Percentiles rank a stretch among this genome's conserved stretches.
Conservation (phyloP, 2,797 vertebrate genomes). For the Arctocebus calabarensis region DNA sequence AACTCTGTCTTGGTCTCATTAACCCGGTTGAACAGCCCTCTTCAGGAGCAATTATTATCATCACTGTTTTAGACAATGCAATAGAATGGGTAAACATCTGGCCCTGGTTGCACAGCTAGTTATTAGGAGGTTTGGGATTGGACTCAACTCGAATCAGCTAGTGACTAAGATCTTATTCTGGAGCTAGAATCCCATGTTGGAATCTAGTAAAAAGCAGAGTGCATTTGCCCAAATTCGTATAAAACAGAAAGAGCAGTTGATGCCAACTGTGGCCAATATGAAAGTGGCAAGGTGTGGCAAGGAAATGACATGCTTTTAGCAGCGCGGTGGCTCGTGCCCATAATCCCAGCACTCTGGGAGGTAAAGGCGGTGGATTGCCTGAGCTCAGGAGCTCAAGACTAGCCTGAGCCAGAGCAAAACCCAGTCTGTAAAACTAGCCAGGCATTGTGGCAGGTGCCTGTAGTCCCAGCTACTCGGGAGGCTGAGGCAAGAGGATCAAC, state of each 20-base stretch:
- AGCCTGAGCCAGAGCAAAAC: too few relatives aligned
- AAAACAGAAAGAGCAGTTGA: neutral
- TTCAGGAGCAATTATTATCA: neutral
- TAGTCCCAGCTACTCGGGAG: too few relatives aligned
- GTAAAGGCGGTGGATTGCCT: too few relatives aligned
- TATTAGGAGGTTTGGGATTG: neutral
- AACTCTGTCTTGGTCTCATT: neutral
- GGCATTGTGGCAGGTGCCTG: too few relatives aligned
- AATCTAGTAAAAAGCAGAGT: neutral
- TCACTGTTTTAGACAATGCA: neutral
- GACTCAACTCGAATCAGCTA: neutral
- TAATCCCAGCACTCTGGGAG: too few relatives aligned
- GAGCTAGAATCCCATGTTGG: neutral
- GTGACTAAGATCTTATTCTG: neutral
- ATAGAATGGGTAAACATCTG: neutral
- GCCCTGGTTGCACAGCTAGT: neutral
- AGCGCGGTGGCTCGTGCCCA: too few relatives aligned
- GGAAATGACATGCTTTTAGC: neutral
- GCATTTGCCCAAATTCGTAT: neutral
- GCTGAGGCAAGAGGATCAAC: too few relatives aligned
- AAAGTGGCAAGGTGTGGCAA: neutral
- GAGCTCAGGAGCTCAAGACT: too few relatives aligned
- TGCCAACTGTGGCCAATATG: neutral
- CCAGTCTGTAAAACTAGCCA: too few relatives aligned
- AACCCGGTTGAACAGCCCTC: too few relatives aligned